A percentile compares a stretch with the other conserved stretches of the same genome.
Conservation (phyloP, 2,113 vertebrate genomes). For the Dicaeum eximium region DNA sequence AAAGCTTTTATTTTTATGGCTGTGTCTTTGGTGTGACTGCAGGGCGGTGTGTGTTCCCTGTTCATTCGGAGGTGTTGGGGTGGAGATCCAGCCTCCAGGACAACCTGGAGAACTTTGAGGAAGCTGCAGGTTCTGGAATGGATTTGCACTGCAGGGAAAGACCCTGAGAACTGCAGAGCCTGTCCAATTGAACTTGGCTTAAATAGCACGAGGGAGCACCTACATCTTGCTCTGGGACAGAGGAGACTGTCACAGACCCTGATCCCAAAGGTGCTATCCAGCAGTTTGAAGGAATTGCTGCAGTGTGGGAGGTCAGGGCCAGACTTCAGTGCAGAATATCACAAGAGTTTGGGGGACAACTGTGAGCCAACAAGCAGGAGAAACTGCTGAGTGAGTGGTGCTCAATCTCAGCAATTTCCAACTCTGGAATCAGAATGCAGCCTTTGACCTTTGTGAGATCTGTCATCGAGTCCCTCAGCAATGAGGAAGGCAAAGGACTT, state of each 20-base stretch:
- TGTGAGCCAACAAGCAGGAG: neutral
- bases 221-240: neutral
- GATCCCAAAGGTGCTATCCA: accelerated
- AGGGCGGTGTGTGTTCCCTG: neutral
- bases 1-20: slow-evolving; percentile 80
- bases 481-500: neutral
- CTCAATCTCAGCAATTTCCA: neutral
- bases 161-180: neutral
- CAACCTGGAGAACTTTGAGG: accelerated
- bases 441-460: neutral
- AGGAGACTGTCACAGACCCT: neutral
- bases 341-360: neutral
- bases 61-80: neutral
- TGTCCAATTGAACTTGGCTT: neutral
- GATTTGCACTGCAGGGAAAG: neutral
- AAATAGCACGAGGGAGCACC: accelerated
- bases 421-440: neutral
- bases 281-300: neutral
- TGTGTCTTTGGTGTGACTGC: neutral
- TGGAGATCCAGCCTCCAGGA: neutral
- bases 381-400: neutral
- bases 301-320: neutral
- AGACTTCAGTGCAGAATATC: neutral
- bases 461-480: neutral
- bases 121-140: neutral